Base-by-base conservation (phyloP, 92 coral and sea anemone genomes). In the Phenganax marumi region DNA sequence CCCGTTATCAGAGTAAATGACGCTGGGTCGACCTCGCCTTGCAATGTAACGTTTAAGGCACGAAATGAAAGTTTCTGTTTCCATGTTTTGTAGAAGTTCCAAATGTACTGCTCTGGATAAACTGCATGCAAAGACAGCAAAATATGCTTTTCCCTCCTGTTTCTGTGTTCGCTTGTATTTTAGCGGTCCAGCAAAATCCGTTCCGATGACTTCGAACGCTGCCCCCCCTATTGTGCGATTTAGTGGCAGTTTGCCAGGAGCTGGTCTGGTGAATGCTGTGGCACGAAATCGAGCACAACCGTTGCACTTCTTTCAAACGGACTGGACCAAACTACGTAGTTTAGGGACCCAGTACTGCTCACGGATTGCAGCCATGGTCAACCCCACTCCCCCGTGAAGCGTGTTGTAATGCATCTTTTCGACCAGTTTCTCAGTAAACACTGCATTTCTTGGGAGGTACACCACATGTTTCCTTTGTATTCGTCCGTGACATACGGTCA, bases 361-460 rank as follows among this genome's bases (percentile, higher is more conserved):
- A 16, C 65, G 65, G 21, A 58, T 58, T 23, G 65, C 65, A 9
- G 65, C 65, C 65, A 18, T 64, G 14, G 70, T 64, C 12, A 64
- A 25, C 9, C 47, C 70, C 46, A 64, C 47, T 64, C 43, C 70
- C 46, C 70, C 70, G 39, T 64, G 70, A 46, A 64, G 70, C 43
- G 70, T 24, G 46, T 64, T 46, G 16, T 19, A 64, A 17, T 64
- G 70, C 8, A 64, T 10, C 9, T 46, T 22, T 64, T 64, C 46
- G 46, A 64, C 43, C 70, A 64, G 10, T 64, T 58, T 58, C 65
- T 58, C 65, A 58, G 65, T 58, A 23, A 58, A 58, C 23, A 58
- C 43, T 33, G 43, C 43, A 33, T 33, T 33, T 33, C 43, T 33
- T 5, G 43, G 43, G 43, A 33, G 43, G 43, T 33, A 33, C 43